Base-by-base conservation (phyloP, 1,140 invertebrate species). In the Gryllus bimaculatus region DNA sequence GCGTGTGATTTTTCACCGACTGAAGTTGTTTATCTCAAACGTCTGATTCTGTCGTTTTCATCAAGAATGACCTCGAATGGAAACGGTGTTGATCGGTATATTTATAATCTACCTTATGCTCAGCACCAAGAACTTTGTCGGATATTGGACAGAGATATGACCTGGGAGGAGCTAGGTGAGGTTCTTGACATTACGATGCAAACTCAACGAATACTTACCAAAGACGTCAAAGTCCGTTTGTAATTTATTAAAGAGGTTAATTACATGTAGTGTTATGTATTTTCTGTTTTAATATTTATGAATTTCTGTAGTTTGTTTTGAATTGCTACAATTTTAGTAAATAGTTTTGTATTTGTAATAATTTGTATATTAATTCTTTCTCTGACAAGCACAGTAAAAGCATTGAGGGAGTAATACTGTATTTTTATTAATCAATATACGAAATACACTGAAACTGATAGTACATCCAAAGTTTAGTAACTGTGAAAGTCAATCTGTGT, bases 91-190 rank as follows among this genome's bases (percentile, higher is more conserved):
- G 76, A 83, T 8, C 85, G 86, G 81, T 94, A 92, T 84, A 89
- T 94, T 82, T 93, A 94, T 82, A 86, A 95, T 74, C 84, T 96
- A 78, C 94, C 94, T 8, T 91, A 90, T 83, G 82, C 86, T 26
- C 89, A 91, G 82, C 88, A 91, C 79, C 89, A 88, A 78, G 88
- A 92, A 83, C 83, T 96, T 21, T 95, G 93, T 83, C 87, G 90
- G 83, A 89, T 95, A 82, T 85, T 96, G 74, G 94, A 96, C 85
- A 86, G 91, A 75, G 90, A 94, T 83, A 89, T 93, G 80, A 89
- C 90, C 82, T 96, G 95, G 95, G 90, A 92, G 84, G 90, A 92
- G 83, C 84, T 96, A 81, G 92, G 91, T 82, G 83, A 81, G 76
- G 75, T 20, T 48, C 73, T 54, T 47, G 8, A 18, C 26, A 78